Evolutionary conservation across 2,888 invertebrate genomes (phyloP).

Genomic region (Merodon equestris): DNA sequence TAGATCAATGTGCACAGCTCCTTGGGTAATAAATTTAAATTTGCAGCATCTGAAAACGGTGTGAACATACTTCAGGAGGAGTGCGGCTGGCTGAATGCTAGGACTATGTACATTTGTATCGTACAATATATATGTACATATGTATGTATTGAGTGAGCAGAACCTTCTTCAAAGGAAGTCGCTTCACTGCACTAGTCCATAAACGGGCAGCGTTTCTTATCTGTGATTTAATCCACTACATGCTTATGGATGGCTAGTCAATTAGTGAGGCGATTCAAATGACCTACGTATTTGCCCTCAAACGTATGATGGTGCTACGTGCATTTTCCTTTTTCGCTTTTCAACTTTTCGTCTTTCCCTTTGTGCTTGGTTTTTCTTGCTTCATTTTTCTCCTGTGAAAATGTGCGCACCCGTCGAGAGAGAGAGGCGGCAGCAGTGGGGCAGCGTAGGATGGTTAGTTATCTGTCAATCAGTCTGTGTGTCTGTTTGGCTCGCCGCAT

Average conservation of each 20-base stretch:
- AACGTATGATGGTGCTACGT: constrained; percentile 4
- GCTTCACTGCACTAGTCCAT: constrained; percentile 18
- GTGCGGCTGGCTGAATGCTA: constrained; percentile 23
- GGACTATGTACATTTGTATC: no score
- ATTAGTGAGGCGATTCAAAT: constrained; percentile 60
- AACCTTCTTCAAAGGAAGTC: constrained; percentile 35
- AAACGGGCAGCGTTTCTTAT: constrained; percentile 45
- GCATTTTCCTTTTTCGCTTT: constrained; percentile 10
- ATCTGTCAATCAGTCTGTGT: constrained; percentile 62
- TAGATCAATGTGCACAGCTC: constrained; percentile 61
- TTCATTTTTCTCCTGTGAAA: no score
- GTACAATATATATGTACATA: no score
- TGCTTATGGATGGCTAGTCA: constrained; percentile 52
- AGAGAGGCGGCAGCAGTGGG: background rate
- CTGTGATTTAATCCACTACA: constrained; percentile 51
- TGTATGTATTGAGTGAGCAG: background rate
- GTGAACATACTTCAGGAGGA: constrained; percentile 49
- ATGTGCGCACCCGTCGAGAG: no score
- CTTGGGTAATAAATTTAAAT: constrained; percentile 61
- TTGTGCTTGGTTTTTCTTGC: no score
- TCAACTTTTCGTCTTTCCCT: no score
- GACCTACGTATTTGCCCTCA: constrained; percentile 44
- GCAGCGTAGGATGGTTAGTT: constrained; percentile 53
- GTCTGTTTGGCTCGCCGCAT: constrained; percentile 42
- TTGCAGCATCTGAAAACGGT: constrained; percentile 49